phyloP scores from a whole-genome alignment of 2,113 vertebrate species.

The Pionites leucogaster region DNA sequence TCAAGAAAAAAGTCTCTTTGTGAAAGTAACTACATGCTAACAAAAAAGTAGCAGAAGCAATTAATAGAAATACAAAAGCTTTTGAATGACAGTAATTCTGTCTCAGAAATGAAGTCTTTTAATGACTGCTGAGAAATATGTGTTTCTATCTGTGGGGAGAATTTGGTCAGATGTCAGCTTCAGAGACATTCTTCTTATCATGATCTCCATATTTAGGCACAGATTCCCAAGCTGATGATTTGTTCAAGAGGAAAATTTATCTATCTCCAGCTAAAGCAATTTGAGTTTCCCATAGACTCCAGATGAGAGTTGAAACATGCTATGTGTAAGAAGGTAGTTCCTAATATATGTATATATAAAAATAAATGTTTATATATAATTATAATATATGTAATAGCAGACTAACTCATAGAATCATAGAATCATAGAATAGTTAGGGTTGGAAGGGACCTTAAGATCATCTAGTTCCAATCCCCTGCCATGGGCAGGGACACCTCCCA shows the following conservation, averaged over 20 bases:
- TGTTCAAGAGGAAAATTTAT: neutral
- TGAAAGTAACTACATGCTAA: neutral
- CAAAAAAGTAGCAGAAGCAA: neutral
- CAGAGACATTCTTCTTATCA: neutral
- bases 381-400: neutral
- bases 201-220: neutral
- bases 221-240: neutral
- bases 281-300: neutral
- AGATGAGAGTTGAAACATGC: neutral
- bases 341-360: neutral
- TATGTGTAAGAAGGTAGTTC: neutral
- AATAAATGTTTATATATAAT: neutral
- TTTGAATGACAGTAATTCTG: neutral
- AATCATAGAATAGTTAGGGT: no score
- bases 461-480: no score
- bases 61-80: neutral
- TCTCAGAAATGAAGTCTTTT: neutral
- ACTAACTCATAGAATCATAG: neutral
- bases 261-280: neutral
- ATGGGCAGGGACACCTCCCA: no score
- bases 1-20: neutral
- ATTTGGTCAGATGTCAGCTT: conserved; percentile 3
- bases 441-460: no score
- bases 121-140: neutral
- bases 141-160: neutral